Evolutionary conservation across 1,140 invertebrate species (phyloP).

Genomic region (Gryllus bimaculatus): DNA sequence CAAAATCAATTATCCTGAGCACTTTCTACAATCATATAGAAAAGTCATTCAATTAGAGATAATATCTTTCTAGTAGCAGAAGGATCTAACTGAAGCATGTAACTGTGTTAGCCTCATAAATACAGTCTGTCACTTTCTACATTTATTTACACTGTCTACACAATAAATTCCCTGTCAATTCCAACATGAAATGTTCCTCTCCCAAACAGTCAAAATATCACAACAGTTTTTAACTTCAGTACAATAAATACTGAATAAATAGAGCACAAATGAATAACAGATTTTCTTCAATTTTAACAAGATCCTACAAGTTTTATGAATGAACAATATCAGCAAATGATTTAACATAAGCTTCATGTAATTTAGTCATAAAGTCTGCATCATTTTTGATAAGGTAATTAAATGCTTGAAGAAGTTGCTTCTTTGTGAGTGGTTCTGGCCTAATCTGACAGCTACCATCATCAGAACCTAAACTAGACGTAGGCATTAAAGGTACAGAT

Average conservation of each 20-base stretch:
- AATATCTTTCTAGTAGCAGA: neutral
- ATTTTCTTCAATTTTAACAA: neutral
- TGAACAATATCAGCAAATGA: constrained; percentile 61
- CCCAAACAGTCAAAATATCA: neutral
- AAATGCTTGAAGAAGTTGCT: constrained; percentile 79
- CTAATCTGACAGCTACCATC: constrained; percentile 29
- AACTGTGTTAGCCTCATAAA: neutral
- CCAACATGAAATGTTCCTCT: too few species aligned
- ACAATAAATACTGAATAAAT: neutral
- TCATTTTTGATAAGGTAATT: constrained; percentile 80
- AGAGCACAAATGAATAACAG: neutral
- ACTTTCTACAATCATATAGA: too few species aligned
- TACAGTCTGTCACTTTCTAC: neutral
- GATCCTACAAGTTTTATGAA: neutral
- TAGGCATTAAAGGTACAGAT: neutral
- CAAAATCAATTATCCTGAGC: too few species aligned
- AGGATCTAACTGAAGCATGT: neutral
- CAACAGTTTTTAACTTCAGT: neutral
- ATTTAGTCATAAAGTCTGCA: constrained; percentile 71
- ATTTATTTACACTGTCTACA: neutral
- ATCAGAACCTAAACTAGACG: neutral
- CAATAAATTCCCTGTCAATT: neutral
- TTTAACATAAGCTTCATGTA: constrained; percentile 84
- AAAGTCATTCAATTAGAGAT: neutral
- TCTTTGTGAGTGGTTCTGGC: constrained; percentile 67